These are phyloP conservation scores for Trilocha varians DNA, from an alignment of 2,888 invertebrate species.

Conservation along the genomic window DNA sequence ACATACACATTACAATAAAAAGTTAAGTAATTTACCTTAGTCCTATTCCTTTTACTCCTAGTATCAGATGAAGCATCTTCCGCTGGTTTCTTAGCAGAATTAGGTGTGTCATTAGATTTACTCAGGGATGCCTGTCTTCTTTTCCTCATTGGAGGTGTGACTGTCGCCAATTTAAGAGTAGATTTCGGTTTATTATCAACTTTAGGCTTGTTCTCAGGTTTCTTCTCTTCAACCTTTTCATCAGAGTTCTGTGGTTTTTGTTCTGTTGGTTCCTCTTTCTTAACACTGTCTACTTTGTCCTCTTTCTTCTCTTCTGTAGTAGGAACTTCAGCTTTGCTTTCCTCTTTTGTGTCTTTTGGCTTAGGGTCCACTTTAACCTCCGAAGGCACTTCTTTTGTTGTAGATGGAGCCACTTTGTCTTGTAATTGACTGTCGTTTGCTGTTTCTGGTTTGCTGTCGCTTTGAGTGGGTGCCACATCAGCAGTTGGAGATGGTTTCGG, in stretches of 20 bases:
- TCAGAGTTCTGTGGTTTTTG: conserved; percentile 33
- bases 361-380: conserved; percentile 38
- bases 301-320: conserved; percentile 33
- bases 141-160: conserved; percentile 70
- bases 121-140: conserved; percentile 66
- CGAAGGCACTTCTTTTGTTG: conserved; percentile 29
- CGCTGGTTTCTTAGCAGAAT: conserved; percentile 44
- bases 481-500: conserved; percentile 49
- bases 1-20: neutral
- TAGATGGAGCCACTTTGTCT: conserved; percentile 37
- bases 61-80: conserved; percentile 52
- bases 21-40: conserved; percentile 40
- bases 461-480: conserved; percentile 54
- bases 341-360: conserved; percentile 42
- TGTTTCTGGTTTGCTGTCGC: conserved; percentile 55
- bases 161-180: conserved; percentile 69
- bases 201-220: conserved; percentile 40
- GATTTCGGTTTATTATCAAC: conserved; percentile 56
- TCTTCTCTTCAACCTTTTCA: conserved; percentile 41
- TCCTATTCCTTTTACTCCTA: conserved; percentile 58
- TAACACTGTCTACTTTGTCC: conserved; percentile 25
- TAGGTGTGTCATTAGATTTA: conserved; percentile 42
- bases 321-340: conserved; percentile 30
- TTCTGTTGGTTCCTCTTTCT: conserved; percentile 19
- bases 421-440: conserved; percentile 48